These are phyloP conservation scores for Torymus auratus DNA, from an alignment of 2,888 invertebrate species.

Conservation along the genomic window DNA sequence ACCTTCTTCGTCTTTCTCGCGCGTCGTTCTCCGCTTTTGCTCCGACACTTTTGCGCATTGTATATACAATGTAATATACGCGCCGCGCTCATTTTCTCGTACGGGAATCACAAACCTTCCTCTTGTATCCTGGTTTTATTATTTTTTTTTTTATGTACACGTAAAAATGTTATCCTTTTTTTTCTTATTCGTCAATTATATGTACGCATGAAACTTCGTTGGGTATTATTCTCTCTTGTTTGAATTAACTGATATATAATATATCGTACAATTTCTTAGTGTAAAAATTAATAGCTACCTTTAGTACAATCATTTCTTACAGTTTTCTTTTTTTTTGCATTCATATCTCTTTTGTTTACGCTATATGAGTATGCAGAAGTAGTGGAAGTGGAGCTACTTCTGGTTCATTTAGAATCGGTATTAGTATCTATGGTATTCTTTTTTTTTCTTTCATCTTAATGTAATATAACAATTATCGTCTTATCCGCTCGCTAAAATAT, in stretches of 20 bases:
- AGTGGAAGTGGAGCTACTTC: constrained; percentile 43
- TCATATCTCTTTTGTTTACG: not conserved
- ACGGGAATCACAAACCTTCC: constrained; percentile 5
- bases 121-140: not conserved
- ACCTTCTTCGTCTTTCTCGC: not conserved
- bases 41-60: not conserved
- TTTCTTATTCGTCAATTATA: constrained; percentile 7
- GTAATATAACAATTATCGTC: constrained; percentile 39
- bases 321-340: constrained; percentile 17
- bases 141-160: constrained; percentile 42
- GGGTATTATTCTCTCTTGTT: constrained; percentile 26
- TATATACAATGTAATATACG: not conserved
- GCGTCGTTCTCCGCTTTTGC: constrained; percentile 4
- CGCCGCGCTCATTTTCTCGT: not conserved
- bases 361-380: constrained; percentile 48
- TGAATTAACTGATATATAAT: constrained; percentile 39
- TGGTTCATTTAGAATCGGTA: constrained; percentile 52
- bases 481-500: constrained; percentile 39
- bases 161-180: constrained; percentile 46
- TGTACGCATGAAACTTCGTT: constrained; percentile 49
- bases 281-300: constrained; percentile 52
- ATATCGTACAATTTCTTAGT: constrained; percentile 48
- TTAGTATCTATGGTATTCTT: constrained; percentile 42
- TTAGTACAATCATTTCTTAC: constrained; percentile 45
- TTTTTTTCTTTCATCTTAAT: not conserved